These are phyloP conservation scores for Trachelus troglodyta DNA, from an alignment of 2,888 invertebrate species.

Conservation along the genomic window DNA sequence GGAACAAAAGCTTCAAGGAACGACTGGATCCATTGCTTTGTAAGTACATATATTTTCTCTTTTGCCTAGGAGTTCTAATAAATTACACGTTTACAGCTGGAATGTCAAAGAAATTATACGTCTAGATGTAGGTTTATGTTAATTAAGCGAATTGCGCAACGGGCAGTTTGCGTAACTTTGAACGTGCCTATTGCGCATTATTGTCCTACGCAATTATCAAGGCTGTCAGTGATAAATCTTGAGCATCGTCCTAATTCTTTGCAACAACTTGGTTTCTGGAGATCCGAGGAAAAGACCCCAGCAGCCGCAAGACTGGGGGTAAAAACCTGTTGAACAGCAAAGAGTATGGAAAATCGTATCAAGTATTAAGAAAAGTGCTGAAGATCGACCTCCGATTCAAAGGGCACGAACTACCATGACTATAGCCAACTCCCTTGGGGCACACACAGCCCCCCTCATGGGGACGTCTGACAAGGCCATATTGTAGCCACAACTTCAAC, in stretches of 20 bases:
- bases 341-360: no score
- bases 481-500: background rate
- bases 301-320: background rate
- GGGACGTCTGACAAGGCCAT: background rate
- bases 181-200: background rate
- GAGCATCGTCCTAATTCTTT: background rate
- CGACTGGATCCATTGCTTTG: slow-evolving; percentile 80
- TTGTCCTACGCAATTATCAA: background rate
- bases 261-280: background rate
- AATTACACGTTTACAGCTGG: background rate
- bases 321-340: background rate
- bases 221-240: background rate
- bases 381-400: background rate
- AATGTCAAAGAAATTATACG: background rate
- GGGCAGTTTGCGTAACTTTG: background rate
- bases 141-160: background rate
- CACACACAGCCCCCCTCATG: no score
- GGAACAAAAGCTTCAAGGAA: slow-evolving; percentile 81
- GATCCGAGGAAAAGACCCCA: background rate
- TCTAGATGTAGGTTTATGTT: background rate
- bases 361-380: background rate
- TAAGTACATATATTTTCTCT: slow-evolving; percentile 63
- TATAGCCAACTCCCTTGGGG: background rate
- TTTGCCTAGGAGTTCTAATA: background rate
- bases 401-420: background rate